A percentile compares a stretch with the other conserved stretches of the same genome.
These are phyloP conservation scores for Sebastes nivosus DNA, from an alignment of 2,797 vertebrate genomes.

Conservation along the genomic window DNA sequence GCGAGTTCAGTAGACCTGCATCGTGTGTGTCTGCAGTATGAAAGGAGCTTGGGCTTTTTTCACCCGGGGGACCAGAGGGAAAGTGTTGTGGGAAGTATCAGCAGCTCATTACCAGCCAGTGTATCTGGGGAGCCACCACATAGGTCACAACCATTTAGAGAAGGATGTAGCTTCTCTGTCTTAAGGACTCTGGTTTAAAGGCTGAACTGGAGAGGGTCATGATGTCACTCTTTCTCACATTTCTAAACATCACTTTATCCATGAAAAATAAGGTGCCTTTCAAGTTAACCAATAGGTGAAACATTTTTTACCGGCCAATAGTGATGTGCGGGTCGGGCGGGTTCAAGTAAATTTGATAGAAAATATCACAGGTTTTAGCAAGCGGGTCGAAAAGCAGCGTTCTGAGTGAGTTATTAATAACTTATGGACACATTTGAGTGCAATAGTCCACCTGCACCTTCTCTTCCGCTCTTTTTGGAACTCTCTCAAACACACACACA, in stretches of 20 bases:
- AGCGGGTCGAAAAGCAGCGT: not conserved
- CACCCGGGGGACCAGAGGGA: slow-evolving; percentile 3
- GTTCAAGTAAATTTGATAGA: not conserved
- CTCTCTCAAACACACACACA: too few relatives aligned
- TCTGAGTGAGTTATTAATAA: not conserved
- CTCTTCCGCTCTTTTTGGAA: too few relatives aligned
- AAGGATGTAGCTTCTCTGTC: not conserved
- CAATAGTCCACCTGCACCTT: too few relatives aligned
- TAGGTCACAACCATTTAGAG: slow-evolving; percentile 38
- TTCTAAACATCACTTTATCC: not conserved
- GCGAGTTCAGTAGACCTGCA: not conserved
- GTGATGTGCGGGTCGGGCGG: too few relatives aligned
- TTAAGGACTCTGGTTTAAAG: not conserved
- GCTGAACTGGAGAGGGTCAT: not conserved
- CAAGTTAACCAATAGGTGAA: too few relatives aligned
- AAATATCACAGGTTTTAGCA: not conserved
- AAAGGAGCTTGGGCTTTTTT: not conserved
- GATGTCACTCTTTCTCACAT: not conserved
- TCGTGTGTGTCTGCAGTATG: not conserved
- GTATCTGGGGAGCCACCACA: slow-evolving; percentile 40
- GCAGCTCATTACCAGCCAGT: slow-evolving; percentile 45
- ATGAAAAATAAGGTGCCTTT: not conserved
- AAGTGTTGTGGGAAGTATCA: slow-evolving; percentile 23
- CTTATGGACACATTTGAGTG: not conserved
- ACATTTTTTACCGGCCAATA: too few relatives aligned